Base-by-base conservation (phyloP, 2,888 invertebrate genomes). In the Heliconius ismenius region DNA sequence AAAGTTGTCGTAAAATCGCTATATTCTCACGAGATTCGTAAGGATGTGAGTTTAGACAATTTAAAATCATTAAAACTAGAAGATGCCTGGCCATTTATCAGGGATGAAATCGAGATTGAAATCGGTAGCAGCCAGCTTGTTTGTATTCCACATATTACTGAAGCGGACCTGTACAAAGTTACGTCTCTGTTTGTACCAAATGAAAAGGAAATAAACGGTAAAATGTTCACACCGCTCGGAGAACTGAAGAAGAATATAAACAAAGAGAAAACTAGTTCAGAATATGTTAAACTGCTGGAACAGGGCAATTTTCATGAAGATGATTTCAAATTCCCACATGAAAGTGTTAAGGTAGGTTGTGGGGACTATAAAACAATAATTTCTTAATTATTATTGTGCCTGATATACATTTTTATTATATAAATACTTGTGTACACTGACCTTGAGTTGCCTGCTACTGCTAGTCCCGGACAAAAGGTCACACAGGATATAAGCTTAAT, bases 41-140 rank as follows among this genome's bases (percentile, higher is more conserved):
- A 94, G 83, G 94, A 95, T 86, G 94, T 94, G n/a, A 91, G 92
- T 82, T 86, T 95, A 79, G 91, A 90, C 9, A 89, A 83, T 68
- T 85, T 95, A 76, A 91, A 93, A 79, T 94, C 94, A 26, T 84
- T 95, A 15, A 93, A 93, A 81, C 85, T 95, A 65, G 94, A 94
- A 80, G 94, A 94, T 76, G 94, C 94, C 1, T 95, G 94, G 94
- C 94, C 94, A 24, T 94, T 94, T 84, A 95, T 95, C 70, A 89
- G 94, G 83, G 94, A 94, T 79, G 94, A 95, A 90, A 94, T 95
- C 72, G 94, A 94, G 84, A 91, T 87, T 69, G 94, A 94, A 88
- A 94, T 94, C 78, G 94, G 94, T n/a, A 91, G 91, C 81, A 92
- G 89, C 79, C 91, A 93, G 84, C 87, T 93, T 72, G 91, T 94